Base-by-base conservation (phyloP, 2,113 vertebrate species). In the Synodontis membranacea region DNA sequence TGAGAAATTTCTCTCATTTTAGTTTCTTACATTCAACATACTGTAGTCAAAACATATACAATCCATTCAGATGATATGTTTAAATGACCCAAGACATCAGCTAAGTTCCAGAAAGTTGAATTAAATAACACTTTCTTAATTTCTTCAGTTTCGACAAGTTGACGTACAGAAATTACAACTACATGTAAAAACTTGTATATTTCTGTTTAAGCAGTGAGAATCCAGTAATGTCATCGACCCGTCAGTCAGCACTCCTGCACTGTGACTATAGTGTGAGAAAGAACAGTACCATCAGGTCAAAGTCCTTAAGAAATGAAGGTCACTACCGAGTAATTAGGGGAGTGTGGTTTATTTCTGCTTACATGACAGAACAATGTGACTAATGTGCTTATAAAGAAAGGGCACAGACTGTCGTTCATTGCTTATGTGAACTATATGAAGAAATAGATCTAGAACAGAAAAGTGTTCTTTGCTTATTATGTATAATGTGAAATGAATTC, bases 211-310 rank as follows among this genome's bases (percentile, higher is more conserved):
- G 48, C 25, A 10, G 39, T 21, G 14, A 70, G 37, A 83, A 54
- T 50, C 48, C 37, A 46, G n/a, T 66, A 48, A 42, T 60, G 58
- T 82, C 86, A 80, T 31, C n/a, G 28, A 25, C 80, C 46, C 14
- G 62, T 31, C n/a, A 12, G 4, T 3, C 3, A n/a, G n/a, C 62
- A 64, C 12, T 15, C n/a, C 19, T n/a, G 4, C 68, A 28, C 39
- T 80, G 15, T 85, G 39, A 74, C 76, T 62, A 23, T 14, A 25
- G 62, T 62, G 60, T 74, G 56, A 83, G 75, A 56, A 70, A 78
- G 80, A 85, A 87, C 70, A 70, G 19, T 48, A 72, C 70, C 50
- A 31, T 83, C 50, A 62, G 79, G 58, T 87, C 76, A 81, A 44
- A 17, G 58, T 70, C 52, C 66, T 56, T 75, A 46, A 48, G 74